Base-by-base conservation (phyloP, 2,113 vertebrate species). In the Anser cygnoides region DNA sequence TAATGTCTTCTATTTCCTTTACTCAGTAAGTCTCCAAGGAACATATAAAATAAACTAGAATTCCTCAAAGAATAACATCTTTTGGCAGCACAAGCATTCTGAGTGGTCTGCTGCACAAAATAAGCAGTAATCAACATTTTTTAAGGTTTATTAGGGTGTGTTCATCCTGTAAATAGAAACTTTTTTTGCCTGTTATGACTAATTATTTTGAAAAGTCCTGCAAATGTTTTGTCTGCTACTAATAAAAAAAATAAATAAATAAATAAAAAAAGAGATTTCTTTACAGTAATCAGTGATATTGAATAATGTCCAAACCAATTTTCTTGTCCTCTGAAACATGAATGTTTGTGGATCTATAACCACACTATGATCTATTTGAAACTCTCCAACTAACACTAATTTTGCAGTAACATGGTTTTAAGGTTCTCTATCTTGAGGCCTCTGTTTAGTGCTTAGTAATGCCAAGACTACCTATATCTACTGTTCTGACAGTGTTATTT, bases 21-120 rank as follows among this genome's bases (percentile, higher is more conserved):
- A 49, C 46, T 49, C 46, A 49, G 46, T 63, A 94, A 5, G 71
- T 87, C 86, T 87, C 43, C 41, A 33, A 92, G 67, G 29, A 79
- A 33, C 66, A 46, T 83, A 59, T 81, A 61, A 50, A 91, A 93
- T 33, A 84, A 44, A 85, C 70, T 81, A 78, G 54, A 94, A 92
- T 95, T 95, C 57, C 65, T 94, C 78, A 91, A 87, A 67, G 37
- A 93, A 92, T 49, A 19, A 35, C 26, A 41, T n/a, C 50, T 67
- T 33, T 94, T 43, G 63, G 55, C 59, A 95, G 93, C 91, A 95
- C 79, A 97, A 95, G 21, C 7, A 80, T 87, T 92, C 91, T 86
- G 55, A 44, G 88, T 92, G 66, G 39, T 95, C 70, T 91, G 84
- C 71, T 26, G 68, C 91, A 83, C 70, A 68, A 93, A 92, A 86